A percentile compares a stretch with the other conserved stretches of the same genome.
Evolutionary conservation across 23 tunicate genomes (phyloP).

Genomic region (Phallusia fumigata): DNA sequence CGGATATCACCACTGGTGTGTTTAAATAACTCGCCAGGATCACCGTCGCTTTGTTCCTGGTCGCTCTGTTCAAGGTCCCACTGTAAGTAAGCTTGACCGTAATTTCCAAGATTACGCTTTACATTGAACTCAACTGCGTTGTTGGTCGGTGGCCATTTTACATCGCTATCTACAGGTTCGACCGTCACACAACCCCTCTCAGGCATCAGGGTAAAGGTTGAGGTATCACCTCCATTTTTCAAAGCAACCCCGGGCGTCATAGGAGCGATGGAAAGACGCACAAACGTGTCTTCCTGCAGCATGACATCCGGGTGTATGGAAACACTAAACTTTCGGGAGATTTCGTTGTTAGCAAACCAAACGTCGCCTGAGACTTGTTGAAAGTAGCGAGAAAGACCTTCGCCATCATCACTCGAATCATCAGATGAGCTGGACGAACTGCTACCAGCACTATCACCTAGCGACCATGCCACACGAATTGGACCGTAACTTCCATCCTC

Average conservation of each 20-base stretch:
- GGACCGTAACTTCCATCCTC: slow-evolving; percentile 45
- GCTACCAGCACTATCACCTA: neutral
- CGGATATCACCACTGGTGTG: slow-evolving; percentile 8
- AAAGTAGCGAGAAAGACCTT: neutral
- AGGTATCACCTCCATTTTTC: neutral
- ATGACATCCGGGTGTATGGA: neutral
- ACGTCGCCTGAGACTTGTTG: slow-evolving; percentile 8
- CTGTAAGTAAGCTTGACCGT: slow-evolving; percentile 40
- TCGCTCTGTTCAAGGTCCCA: slow-evolving; percentile 30
- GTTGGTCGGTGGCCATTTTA: slow-evolving; percentile 37
- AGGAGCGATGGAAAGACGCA: neutral
- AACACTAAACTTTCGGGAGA: neutral
- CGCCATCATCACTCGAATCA: neutral
- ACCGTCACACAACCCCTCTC: slow-evolving; percentile 46
- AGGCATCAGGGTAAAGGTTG: neutral
- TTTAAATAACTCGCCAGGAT: neutral
- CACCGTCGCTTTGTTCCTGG: neutral
- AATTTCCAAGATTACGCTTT: slow-evolving; percentile 23
- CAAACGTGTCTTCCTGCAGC: neutral
- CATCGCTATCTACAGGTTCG: neutral
- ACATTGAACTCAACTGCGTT: slow-evolving; percentile 24
- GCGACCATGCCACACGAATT: slow-evolving; percentile 25
- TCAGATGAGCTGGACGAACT: neutral
- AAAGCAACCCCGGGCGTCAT: neutral
- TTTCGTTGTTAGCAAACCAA: neutral